These are phyloP conservation scores for Calonectris borealis DNA, from an alignment of 2,113 vertebrate genomes.

Conservation along the genomic window DNA sequence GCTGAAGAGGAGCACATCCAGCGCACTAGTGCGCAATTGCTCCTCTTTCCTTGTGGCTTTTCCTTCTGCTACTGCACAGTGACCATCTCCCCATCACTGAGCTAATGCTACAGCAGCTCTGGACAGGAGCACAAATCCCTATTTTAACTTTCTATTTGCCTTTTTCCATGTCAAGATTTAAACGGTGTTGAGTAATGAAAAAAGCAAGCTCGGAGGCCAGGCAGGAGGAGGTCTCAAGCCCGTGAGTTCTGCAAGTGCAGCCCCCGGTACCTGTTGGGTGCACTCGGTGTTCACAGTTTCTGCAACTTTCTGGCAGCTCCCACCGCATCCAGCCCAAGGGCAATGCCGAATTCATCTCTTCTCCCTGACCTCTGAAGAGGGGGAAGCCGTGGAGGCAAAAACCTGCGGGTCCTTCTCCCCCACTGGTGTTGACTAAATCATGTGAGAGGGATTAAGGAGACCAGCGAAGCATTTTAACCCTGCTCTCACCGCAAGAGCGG, in stretches of 20 bases:
- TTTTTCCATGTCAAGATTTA: neutral
- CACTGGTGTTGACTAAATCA: neutral
- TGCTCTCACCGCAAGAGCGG: neutral
- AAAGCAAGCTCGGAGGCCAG: neutral
- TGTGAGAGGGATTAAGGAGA: conserved; percentile 27
- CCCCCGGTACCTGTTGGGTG: neutral
- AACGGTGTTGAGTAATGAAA: neutral
- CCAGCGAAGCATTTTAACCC: conserved; percentile 19
- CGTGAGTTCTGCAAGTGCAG: neutral
- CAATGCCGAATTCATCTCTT: neutral
- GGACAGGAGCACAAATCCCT: neutral
- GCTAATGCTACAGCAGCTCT: neutral
- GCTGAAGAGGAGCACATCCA: neutral
- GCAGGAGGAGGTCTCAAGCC: neutral
- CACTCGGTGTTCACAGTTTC: neutral
- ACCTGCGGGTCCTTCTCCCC: neutral
- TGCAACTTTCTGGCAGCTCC: neutral
- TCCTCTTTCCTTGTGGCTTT: neutral
- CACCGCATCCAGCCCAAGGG: neutral
- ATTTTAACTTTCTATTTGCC: neutral
- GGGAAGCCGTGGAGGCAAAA: neutral
- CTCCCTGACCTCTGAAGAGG: neutral
- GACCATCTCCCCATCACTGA: neutral
- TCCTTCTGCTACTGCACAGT: neutral
- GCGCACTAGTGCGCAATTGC: too few species aligned